Percentiles rank a stretch among this genome's conserved stretches.
phyloP scores from a whole-genome alignment of 1,140 invertebrate species.

The Ceratosolen fusciceps region DNA sequence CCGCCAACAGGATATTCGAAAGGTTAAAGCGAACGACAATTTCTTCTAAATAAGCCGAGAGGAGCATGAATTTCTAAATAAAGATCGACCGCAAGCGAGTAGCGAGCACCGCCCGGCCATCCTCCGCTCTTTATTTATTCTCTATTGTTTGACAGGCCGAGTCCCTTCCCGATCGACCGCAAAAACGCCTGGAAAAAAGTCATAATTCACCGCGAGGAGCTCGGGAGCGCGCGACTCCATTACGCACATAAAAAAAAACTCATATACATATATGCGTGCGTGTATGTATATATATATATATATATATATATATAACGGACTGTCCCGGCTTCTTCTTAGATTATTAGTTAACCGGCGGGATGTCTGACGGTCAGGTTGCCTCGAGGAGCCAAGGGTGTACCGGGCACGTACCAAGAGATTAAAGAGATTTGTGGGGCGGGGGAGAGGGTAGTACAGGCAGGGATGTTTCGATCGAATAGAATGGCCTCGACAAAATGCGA shows the following conservation, averaged over 20 bases:
- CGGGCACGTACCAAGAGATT: too few relatives aligned
- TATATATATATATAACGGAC: too few relatives aligned
- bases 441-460: slow-evolving; percentile 22
- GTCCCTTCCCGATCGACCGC: slow-evolving; percentile 9
- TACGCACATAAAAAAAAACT: neutral
- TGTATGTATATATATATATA: too few relatives aligned
- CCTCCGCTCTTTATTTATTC: slow-evolving; percentile 9
- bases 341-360: too few relatives aligned
- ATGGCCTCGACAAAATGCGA: slow-evolving; percentile 54
- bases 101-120: neutral
- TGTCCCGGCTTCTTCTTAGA: too few relatives aligned
- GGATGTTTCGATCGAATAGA: slow-evolving; percentile 27
- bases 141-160: neutral
- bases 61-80: neutral
- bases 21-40: neutral
- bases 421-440: neutral
- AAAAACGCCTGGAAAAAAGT: neutral
- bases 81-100: neutral
- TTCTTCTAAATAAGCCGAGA: neutral
- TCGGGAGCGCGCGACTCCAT: neutral
- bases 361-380: too few relatives aligned
- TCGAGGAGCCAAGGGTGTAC: too few relatives aligned
- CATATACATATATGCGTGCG: too few relatives aligned
- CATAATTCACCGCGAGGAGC: neutral
- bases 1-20: neutral